These are phyloP conservation scores for Drosophila saltans DNA, from an alignment of 1,140 invertebrate genomes.

Conservation along the genomic window DNA sequence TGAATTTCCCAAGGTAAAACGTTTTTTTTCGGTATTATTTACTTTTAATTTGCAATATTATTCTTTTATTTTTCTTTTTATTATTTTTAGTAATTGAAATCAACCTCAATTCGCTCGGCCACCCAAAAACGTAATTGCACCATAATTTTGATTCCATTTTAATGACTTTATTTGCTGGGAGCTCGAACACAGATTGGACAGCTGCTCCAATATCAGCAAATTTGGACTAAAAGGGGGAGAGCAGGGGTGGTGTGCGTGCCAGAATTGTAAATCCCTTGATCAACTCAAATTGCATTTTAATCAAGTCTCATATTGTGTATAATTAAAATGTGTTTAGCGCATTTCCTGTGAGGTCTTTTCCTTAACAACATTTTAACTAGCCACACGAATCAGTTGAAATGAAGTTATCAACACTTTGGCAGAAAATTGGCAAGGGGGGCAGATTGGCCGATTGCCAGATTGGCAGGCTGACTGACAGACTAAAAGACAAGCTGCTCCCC, in stretches of 20 bases:
- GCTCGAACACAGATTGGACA: background rate
- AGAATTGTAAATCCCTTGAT: constrained; percentile 12
- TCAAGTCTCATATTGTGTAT: constrained; percentile 68
- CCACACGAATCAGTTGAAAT: constrained; percentile 48
- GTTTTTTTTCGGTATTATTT: constrained; percentile 14
- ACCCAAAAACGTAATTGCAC: constrained; percentile 76
- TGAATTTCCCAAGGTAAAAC: constrained; percentile 21
- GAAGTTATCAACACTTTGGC: constrained; percentile 75
- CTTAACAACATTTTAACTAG: constrained; percentile 59
- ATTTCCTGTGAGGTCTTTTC: constrained; percentile 58
- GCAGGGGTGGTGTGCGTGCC: background rate
- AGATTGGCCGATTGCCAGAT: constrained; percentile 19
- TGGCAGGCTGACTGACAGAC: background rate
- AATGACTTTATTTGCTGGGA: constrained; percentile 73
- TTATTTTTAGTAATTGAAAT: constrained; percentile 68
- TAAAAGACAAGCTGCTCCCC: background rate
- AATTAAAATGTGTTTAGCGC: constrained; percentile 79
- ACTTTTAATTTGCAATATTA: constrained; percentile 29
- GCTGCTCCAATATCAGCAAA: constrained; percentile 11
- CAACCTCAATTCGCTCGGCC: constrained; percentile 42
- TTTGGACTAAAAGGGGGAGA: background rate
- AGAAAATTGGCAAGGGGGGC: constrained; percentile 28
- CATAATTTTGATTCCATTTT: constrained; percentile 80
- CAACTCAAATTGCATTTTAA: constrained; percentile 72
- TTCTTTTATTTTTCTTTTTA: constrained; percentile 30